Evolutionary conservation across 2,888 invertebrate species (phyloP).

Genomic region (Zaprionus bogoriensis): DNA sequence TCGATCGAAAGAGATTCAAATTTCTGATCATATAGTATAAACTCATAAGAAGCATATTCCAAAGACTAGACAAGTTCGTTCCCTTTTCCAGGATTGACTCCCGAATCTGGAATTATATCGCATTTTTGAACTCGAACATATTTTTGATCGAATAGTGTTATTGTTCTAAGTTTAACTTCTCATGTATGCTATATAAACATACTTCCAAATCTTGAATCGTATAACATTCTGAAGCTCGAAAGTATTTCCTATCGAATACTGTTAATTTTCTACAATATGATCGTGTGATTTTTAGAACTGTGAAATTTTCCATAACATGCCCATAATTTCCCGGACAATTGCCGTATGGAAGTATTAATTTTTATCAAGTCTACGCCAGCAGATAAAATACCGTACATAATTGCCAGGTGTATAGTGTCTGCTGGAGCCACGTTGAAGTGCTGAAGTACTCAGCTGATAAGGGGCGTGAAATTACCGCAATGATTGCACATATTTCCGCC

Average conservation of each 20-base stretch:
- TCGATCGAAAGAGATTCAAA: too few species aligned
- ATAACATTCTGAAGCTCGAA: not conserved
- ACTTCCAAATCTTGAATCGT: not conserved
- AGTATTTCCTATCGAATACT: not conserved
- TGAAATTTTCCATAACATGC: not conserved
- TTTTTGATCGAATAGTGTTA: not conserved
- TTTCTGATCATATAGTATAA: not conserved
- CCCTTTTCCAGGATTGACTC: not conserved
- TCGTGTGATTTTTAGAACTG: not conserved
- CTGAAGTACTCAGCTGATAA: conserved; percentile 40
- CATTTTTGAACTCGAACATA: not conserved
- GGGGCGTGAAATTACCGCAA: conserved; percentile 5
- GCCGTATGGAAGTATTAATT: not conserved
- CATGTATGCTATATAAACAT: too few species aligned
- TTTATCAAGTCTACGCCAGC: conserved; percentile 29
- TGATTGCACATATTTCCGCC: conserved; percentile 21
- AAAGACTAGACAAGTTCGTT: not conserved
- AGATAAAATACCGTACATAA: conserved; percentile 26
- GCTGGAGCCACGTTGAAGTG: conserved; percentile 10
- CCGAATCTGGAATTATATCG: not conserved
- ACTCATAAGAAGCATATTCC: not conserved
- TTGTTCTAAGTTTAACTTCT: too few species aligned
- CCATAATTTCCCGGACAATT: conserved; percentile 11
- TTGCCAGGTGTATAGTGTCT: not conserved
- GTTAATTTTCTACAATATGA: not conserved